Evolutionary conservation across 2,888 invertebrate genomes (phyloP).

Genomic region (Ceriagrion tenellum): DNA sequence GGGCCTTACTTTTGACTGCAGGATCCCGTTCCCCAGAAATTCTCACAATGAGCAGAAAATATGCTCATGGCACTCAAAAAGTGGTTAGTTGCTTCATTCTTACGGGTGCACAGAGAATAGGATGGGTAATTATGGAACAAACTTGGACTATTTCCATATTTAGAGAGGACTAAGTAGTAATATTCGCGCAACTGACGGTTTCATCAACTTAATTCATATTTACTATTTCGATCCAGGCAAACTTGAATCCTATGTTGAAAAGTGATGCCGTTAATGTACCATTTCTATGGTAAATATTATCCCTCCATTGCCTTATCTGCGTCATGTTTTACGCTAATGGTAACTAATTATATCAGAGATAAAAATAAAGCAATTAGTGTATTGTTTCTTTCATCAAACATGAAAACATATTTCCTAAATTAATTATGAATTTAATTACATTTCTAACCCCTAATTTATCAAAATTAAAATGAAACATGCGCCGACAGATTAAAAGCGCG

Average conservation of each 20-base stretch:
- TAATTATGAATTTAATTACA: not conserved
- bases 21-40: not conserved
- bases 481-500: not conserved
- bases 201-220: not conserved
- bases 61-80: not conserved
- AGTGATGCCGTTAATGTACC: not conserved
- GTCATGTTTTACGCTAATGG: not conserved
- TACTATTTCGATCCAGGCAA: not conserved
- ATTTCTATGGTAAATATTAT: not conserved
- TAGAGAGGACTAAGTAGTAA: not conserved
- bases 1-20: not conserved
- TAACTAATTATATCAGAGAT: not conserved
- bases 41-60: not conserved
- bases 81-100: not conserved
- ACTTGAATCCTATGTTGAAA: not conserved
- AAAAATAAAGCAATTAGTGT: not conserved
- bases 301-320: not conserved
- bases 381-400: not conserved
- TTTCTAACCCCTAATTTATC: not conserved
- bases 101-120: not conserved
- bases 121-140: not conserved
- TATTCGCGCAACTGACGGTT: not conserved
- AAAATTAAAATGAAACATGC: conserved; percentile 1
- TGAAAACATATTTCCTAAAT: not conserved
- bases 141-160: not conserved